These are phyloP conservation scores for Brachionus rubens DNA, from an alignment of 1,140 invertebrate genomes.

Conservation along the genomic window DNA sequence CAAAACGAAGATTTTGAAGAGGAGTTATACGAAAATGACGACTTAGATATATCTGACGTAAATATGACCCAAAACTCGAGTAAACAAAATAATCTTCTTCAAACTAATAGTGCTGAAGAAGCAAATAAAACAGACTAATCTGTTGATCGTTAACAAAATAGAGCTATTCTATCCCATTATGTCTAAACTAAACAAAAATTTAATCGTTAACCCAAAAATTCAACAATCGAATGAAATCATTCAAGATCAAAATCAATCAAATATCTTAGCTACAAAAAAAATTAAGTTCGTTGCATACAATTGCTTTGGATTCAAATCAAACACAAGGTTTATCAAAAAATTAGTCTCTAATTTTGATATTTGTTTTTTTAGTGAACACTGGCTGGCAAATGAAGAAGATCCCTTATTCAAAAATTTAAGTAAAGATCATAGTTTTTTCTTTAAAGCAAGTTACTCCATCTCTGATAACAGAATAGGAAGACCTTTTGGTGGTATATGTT, in stretches of 20 bases:
- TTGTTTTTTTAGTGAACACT: neutral
- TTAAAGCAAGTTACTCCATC: neutral
- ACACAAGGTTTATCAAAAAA: neutral
- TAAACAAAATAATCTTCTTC: no score
- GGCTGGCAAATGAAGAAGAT: slow-evolving; percentile 1
- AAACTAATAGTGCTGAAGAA: no score
- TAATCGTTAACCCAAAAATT: no score
- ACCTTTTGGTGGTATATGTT: neutral
- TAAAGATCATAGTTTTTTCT: neutral
- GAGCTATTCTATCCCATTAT: neutral
- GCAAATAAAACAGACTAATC: no score
- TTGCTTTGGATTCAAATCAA: slow-evolving; percentile 27
- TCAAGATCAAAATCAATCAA: no score
- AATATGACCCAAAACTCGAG: no score
- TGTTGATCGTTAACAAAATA: no score
- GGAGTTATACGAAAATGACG: no score
- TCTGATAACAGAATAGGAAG: neutral
- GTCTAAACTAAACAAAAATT: no score
- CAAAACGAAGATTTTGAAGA: no score
- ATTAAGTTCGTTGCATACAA: neutral
- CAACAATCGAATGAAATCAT: no score
- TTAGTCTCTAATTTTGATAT: neutral
- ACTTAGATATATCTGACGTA: no score
- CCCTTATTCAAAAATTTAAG: neutral
- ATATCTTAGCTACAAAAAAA: neutral